Percentiles rank a stretch among this genome's conserved stretches.
These are phyloP conservation scores for Passerina amoena DNA, from an alignment of 2,113 vertebrate species.

Conservation along the genomic window DNA sequence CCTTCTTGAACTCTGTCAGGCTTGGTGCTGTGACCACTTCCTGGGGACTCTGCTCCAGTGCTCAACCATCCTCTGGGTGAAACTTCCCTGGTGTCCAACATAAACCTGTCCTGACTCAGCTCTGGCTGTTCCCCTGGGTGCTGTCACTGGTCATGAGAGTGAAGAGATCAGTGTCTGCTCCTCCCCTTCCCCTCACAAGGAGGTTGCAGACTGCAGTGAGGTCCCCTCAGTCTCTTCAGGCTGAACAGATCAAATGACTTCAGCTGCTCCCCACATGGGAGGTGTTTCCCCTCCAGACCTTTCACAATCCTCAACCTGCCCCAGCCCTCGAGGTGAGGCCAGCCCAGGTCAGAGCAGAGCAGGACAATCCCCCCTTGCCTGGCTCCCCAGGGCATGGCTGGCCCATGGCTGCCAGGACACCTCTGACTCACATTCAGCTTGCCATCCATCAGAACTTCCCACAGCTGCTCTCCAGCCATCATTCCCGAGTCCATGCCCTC, in stretches of 20 bases:
- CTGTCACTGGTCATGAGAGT: not conserved
- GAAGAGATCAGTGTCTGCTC: not conserved
- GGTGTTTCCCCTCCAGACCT: not conserved
- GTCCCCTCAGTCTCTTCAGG: not conserved
- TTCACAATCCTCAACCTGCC: not conserved
- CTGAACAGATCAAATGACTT: not conserved
- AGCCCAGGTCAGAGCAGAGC: not conserved
- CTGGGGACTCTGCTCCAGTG: not conserved
- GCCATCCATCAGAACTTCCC: not conserved
- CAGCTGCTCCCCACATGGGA: not conserved
- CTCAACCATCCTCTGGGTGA: not conserved
- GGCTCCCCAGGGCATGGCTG: not conserved
- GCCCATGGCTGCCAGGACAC: not conserved
- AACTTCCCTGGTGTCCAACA: not conserved
- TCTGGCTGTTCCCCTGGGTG: not conserved
- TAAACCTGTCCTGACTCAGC: not conserved
- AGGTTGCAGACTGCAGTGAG: fast-evolving
- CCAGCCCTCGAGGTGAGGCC: not conserved
- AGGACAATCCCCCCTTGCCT: not conserved
- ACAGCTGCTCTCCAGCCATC: not conserved
- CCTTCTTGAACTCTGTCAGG: not conserved
- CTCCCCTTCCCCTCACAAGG: not conserved
- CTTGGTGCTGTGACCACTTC: not conserved
- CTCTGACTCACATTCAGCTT: fast-evolving
- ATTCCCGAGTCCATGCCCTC: not conserved